These are phyloP conservation scores for Bombylius discolor DNA, from an alignment of 2,888 invertebrate genomes.

Conservation along the genomic window DNA sequence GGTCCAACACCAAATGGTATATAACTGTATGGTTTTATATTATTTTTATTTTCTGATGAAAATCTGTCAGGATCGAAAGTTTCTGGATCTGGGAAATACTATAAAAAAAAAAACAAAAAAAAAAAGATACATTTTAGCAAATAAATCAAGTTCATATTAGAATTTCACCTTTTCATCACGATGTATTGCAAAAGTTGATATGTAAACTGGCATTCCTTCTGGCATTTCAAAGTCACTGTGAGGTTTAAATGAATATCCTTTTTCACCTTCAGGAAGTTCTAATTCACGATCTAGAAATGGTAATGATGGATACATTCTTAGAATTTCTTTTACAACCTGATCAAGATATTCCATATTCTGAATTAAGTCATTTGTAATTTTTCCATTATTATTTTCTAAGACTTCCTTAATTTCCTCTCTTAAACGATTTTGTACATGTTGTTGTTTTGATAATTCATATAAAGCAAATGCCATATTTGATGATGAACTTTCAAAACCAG, in stretches of 20 bases:
- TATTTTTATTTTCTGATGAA: conserved; percentile 26
- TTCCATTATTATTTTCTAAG: conserved; percentile 16
- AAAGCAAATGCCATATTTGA: conserved; percentile 25
- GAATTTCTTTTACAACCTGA: conserved; percentile 23
- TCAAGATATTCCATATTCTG: conserved; percentile 27
- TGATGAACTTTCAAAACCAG: conserved; percentile 15
- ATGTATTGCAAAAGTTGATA: conserved; percentile 30
- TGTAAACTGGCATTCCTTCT: conserved; percentile 28
- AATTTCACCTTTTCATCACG: conserved; percentile 28
- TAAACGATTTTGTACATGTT: conserved; percentile 24
- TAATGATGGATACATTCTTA: conserved; percentile 32
- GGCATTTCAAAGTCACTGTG: conserved; percentile 24
- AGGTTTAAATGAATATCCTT: conserved; percentile 26
- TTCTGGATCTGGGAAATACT: conserved; percentile 28
- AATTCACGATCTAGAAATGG: conserved; percentile 33
- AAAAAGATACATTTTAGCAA: no score
- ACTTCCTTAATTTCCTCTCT: conserved; percentile 25
- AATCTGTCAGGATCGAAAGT: conserved; percentile 35
- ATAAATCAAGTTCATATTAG: no score
- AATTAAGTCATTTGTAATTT: conserved; percentile 24
- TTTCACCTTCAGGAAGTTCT: conserved; percentile 16
- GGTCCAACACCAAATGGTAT: conserved; percentile 31
- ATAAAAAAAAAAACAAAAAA: background rate
- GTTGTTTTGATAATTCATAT: conserved; percentile 23
- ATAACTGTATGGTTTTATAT: conserved; percentile 28